phyloP scores from a whole-genome alignment of 2,113 vertebrate genomes.

The Odontophorus gujanensis region DNA sequence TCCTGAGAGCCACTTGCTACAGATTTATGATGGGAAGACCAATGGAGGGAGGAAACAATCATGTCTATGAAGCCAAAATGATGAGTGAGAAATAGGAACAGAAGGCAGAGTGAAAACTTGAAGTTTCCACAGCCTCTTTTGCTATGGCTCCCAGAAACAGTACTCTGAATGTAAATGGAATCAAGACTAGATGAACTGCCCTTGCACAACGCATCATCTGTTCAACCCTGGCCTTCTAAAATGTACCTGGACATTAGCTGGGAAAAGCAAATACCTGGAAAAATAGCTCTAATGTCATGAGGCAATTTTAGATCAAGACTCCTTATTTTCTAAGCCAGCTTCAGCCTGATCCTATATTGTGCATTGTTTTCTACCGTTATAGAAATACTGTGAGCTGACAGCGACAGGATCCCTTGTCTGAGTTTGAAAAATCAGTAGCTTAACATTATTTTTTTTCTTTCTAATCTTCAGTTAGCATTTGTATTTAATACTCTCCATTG shows the following conservation, averaged over 20 bases:
- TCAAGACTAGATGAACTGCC: background rate
- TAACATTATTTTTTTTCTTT: background rate
- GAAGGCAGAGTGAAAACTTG: background rate
- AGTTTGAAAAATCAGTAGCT: background rate
- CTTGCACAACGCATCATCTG: background rate
- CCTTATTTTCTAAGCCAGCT: background rate
- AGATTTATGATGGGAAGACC: background rate
- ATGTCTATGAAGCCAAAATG: background rate
- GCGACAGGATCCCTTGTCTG: background rate
- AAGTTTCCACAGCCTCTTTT: background rate
- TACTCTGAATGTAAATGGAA: background rate
- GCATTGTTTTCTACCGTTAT: background rate
- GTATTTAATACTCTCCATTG: background rate
- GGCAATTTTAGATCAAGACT: background rate
- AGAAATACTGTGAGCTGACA: background rate
- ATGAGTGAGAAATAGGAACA: background rate
- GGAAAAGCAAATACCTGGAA: background rate
- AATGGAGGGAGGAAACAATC: background rate
- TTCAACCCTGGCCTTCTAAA: background rate
- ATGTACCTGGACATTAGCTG: background rate
- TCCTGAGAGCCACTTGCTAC: background rate
- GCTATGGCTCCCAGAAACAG: background rate
- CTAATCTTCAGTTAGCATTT: background rate
- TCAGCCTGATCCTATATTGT: background rate
- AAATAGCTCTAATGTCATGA: background rate